phyloP scores from a whole-genome alignment of 2,113 vertebrate genomes.

The Archocentrus centrarchus region DNA sequence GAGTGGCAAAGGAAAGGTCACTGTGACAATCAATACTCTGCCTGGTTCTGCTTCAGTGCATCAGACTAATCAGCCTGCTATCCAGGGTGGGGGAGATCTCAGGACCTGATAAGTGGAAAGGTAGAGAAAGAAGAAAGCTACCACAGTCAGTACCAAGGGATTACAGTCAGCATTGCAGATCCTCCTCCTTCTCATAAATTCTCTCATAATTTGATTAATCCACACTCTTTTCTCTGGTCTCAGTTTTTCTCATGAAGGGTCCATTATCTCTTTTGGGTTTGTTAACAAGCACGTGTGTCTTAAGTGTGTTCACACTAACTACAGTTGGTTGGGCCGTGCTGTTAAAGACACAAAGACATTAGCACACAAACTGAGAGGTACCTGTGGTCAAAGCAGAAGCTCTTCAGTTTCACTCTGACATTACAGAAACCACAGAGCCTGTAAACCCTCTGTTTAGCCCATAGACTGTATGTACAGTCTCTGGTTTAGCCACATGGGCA shows the following conservation, averaged over 20 bases:
- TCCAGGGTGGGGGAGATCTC: constrained; percentile 17
- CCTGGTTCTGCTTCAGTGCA: constrained; percentile 52
- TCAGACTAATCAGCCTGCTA: constrained; percentile 54
- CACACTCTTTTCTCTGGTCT: background rate
- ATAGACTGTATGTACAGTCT: constrained; percentile 8
- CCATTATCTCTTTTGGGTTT: constrained; percentile 47
- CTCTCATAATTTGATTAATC: background rate
- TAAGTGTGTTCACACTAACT: constrained; percentile 57
- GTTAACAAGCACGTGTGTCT: constrained; percentile 46
- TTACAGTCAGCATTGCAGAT: background rate
- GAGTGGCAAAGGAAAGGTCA: constrained; percentile 68
- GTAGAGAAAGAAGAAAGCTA: constrained; percentile 5
- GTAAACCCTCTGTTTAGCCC: constrained; percentile 31
- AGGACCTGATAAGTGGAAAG: constrained; percentile 30
- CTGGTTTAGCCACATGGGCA: constrained; percentile 24
- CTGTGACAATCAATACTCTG: constrained; percentile 70
- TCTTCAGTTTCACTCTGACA: constrained; percentile 41
- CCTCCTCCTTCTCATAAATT: background rate
- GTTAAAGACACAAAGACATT: constrained; percentile 30
- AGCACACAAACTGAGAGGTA: constrained; percentile 11
- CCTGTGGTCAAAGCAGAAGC: constrained; percentile 53
- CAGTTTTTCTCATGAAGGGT: constrained; percentile 21
- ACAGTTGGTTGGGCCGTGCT: constrained; percentile 37
- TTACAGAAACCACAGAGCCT: constrained; percentile 50
- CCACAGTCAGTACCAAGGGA: background rate